Evolutionary conservation across 2,797 vertebrate species (phyloP).

Genomic region (Neoniphon sammara): DNA sequence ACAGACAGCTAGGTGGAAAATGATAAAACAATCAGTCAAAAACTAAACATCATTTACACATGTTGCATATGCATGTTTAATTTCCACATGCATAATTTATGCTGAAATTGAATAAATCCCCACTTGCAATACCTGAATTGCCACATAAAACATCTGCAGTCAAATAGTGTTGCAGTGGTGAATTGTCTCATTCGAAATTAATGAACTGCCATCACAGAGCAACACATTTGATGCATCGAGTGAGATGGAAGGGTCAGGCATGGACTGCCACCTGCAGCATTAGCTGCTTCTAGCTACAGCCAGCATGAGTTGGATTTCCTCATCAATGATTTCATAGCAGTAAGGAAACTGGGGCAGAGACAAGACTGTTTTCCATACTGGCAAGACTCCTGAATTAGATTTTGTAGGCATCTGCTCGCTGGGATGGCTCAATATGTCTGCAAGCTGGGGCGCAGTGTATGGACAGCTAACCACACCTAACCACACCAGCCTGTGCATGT

Average conservation of each 20-base stretch:
- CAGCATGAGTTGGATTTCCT: constrained; percentile 67
- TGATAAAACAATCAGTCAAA: background rate
- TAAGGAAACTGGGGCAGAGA: constrained; percentile 67
- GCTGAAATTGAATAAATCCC: constrained; percentile 1
- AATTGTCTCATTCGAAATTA: constrained; percentile 49
- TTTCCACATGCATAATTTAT: background rate
- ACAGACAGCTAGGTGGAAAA: background rate
- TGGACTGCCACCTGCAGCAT: constrained; percentile 58
- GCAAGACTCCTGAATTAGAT: constrained; percentile 69
- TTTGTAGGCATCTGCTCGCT: constrained; percentile 69
- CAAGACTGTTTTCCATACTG: constrained; percentile 68
- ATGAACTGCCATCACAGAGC: constrained; percentile 50
- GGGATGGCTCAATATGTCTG: constrained; percentile 66
- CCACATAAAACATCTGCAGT: constrained; percentile 26
- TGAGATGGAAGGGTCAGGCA: constrained; percentile 68
- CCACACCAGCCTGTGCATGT: constrained; percentile 41
- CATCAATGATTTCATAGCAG: constrained; percentile 69
- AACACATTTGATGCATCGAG: constrained; percentile 63
- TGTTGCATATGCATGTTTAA: background rate
- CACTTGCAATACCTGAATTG: constrained; percentile 5
- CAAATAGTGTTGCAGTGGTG: constrained; percentile 11
- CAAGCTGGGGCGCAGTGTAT: constrained; percentile 28
- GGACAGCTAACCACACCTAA: constrained; percentile 35
- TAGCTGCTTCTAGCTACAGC: constrained; percentile 62
- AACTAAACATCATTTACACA: background rate